Base-by-base conservation (phyloP, 2,113 vertebrate genomes). In the Lichenostomus cassidix region DNA sequence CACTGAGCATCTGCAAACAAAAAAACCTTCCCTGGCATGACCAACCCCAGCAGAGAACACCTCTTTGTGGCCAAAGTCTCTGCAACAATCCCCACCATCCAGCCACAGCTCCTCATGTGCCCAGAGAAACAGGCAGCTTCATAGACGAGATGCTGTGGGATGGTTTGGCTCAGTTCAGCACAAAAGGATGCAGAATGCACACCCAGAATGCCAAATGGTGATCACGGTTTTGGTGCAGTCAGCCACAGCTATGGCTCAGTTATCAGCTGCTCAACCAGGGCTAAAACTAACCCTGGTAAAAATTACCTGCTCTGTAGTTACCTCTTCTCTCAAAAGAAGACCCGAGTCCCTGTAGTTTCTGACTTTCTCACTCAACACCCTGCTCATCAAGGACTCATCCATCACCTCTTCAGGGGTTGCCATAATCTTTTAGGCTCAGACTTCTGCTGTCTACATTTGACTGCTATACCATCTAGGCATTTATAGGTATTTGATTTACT, bases 131-230 rank as follows among this genome's bases (percentile, higher is more conserved):
- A 27, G 9, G 15, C 12, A 73, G 22, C 22, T 55, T 60, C 63
- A 47, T 24, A 42, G 25, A 88, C 18, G 37, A 39, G 28, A 15
- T 3, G 4, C 22, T 2, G 2, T 33, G 87, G 46, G 13, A 46
- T 0, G 0, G 17, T 7, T 65, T 0, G 0, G 46, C 18, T 91
- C 74, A 39, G 64, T 21, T n/a, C 1, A 1, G 16, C 27, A 62
- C 9, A 7, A 52, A 70, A 44, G 18, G 37, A 22, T 68, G 35
- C 27, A 67, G 37, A 37, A 20, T 78, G 27, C 44, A 39, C 21
- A 23, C 9, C 42, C 37, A 56, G 46, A 42, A 41, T 65, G 18
- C 16, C 41, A 60, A 31, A 50, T 1, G 13, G 13, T 46, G 33
- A 59, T 49, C 17, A 13, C 0, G 0, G 33, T 44, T 21, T 35